phyloP scores from a whole-genome alignment of 2,113 vertebrate species.

The Sterna hirundo region DNA sequence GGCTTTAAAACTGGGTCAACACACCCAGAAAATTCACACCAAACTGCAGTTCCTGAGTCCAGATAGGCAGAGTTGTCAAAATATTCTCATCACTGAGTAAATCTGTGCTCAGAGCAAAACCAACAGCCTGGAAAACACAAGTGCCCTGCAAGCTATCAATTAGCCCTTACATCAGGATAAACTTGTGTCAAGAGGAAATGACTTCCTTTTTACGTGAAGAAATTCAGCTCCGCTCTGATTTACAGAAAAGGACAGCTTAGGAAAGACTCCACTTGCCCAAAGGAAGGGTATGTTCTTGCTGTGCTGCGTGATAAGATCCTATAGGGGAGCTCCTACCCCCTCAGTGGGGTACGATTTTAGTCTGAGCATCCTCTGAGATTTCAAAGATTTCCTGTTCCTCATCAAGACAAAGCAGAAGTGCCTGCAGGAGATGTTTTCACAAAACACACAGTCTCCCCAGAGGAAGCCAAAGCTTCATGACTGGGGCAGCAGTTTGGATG shows the following conservation, averaged over 20 bases:
- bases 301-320: neutral
- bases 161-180: conserved; percentile 33
- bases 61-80: conserved; percentile 68
- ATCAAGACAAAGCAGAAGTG: neutral
- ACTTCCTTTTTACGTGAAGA: neutral
- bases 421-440: neutral
- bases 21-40: conserved; percentile 66
- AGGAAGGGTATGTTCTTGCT: neutral
- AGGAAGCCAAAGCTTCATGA: neutral
- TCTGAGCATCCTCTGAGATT: neutral
- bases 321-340: neutral
- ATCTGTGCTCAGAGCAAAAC: conserved; percentile 68
- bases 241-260: neutral
- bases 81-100: conserved; percentile 69
- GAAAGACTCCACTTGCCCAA: neutral
- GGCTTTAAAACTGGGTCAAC: conserved; percentile 66
- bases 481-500: neutral
- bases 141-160: conserved; percentile 58
- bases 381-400: neutral
- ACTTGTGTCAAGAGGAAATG: conserved; percentile 51
- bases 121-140: conserved; percentile 68
- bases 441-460: neutral
- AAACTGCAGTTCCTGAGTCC: conserved; percentile 49
- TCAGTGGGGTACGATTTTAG: neutral
- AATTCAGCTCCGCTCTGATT: neutral